A percentile compares a stretch with the other conserved stretches of the same genome.
Conservation (phyloP, 2,888 invertebrate species). For the Trilocha varians region DNA sequence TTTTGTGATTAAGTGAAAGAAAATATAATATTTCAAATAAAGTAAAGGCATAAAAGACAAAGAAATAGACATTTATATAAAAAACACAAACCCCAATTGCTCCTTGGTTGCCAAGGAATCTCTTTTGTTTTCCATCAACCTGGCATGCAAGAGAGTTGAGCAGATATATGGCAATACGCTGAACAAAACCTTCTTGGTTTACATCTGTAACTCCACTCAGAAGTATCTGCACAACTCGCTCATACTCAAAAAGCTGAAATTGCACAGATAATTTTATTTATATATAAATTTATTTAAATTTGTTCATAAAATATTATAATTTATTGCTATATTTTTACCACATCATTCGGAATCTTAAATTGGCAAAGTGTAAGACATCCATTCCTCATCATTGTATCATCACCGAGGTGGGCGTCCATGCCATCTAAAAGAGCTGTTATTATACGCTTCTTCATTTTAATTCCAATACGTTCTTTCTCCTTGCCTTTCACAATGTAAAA, state of each 20-base stretch:
- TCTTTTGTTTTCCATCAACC: constrained; percentile 94
- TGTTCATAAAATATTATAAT: neutral
- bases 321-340: constrained; percentile 75
- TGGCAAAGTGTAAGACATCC: constrained; percentile 96
- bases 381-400: constrained; percentile 96
- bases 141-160: constrained; percentile 97
- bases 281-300: neutral
- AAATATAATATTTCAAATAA: too few species aligned
- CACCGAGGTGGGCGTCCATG: constrained; percentile 88
- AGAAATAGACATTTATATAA: too few species aligned
- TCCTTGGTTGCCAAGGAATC: constrained; percentile 90
- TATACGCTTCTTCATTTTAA: constrained; percentile 83
- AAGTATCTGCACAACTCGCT: constrained; percentile 86
- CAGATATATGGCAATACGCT: constrained; percentile 94
- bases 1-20: too few species aligned
- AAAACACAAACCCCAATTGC: constrained; percentile 80
- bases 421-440: constrained; percentile 88
- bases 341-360: constrained; percentile 95
- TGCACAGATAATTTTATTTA: neutral
- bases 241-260: constrained; percentile 89
- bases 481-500: constrained; percentile 95
- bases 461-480: constrained; percentile 81
- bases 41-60: too few species aligned
- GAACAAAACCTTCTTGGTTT: constrained; percentile 92
- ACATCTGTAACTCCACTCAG: constrained; percentile 86